Evolutionary conservation across 2,888 invertebrate species (phyloP).

Genomic region (Hartigia nigra): DNA sequence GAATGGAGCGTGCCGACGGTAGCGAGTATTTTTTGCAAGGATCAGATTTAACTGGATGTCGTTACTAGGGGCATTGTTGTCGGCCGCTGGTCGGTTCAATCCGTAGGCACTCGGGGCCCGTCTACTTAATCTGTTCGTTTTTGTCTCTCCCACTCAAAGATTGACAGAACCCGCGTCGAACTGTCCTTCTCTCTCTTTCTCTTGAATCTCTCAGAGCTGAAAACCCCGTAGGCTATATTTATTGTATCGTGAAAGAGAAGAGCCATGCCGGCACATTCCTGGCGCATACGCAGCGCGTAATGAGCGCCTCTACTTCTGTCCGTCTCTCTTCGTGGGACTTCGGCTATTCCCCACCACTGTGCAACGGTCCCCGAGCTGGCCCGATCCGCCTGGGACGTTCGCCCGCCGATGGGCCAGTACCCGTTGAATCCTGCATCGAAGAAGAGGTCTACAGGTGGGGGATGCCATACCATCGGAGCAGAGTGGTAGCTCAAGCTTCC

Average conservation of each 20-base stretch:
- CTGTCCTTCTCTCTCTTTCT: slow-evolving; percentile 20
- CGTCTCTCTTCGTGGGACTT: slow-evolving; percentile 48
- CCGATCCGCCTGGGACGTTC: no score
- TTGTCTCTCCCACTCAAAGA: slow-evolving; percentile 11
- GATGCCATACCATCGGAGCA: slow-evolving; percentile 24
- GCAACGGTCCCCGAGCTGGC: not conserved
- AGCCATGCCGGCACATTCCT: slow-evolving; percentile 58
- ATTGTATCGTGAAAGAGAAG: slow-evolving; percentile 52
- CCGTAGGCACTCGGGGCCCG: slow-evolving; percentile 25
- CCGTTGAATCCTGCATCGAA: no score
- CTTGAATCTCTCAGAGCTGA: slow-evolving; percentile 7
- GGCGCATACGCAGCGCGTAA: slow-evolving; percentile 62
- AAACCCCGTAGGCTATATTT: slow-evolving; percentile 53
- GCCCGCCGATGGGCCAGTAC: no score
- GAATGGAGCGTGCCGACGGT: slow-evolving; percentile 12
- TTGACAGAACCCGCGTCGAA: no score
- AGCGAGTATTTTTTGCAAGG: slow-evolving; percentile 35
- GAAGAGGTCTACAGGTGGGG: slow-evolving; percentile 14
- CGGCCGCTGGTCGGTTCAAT: slow-evolving; percentile 49
- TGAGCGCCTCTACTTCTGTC: slow-evolving; percentile 63
- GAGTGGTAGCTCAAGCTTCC: slow-evolving; percentile 30
- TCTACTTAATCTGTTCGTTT: slow-evolving; percentile 12
- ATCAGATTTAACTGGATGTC: slow-evolving; percentile 60
- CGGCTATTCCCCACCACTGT: not conserved
- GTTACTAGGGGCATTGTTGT: slow-evolving; percentile 61